A percentile compares a stretch with the other conserved stretches of the same genome.
Evolutionary conservation across 2,888 invertebrate species (phyloP).

Genomic region (Notodromas monacha): DNA sequence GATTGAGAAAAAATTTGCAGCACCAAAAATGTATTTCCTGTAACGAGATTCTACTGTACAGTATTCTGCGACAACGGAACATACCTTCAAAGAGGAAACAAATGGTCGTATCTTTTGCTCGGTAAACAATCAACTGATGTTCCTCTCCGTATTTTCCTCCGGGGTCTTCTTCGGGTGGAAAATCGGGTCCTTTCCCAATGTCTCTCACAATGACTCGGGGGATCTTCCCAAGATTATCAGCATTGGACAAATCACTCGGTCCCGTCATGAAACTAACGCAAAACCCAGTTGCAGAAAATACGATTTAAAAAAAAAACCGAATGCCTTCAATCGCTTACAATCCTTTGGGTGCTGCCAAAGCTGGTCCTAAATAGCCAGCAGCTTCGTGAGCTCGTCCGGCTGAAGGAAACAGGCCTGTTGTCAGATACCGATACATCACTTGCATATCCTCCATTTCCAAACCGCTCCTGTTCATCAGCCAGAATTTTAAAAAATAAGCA

Average conservation of each 20-base stretch:
- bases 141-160: slow-evolving; percentile 24
- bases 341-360: no score
- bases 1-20: no score
- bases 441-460: slow-evolving; percentile 52
- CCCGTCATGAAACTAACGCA: slow-evolving; percentile 32
- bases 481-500: no score
- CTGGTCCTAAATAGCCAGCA: background rate
- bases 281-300: no score
- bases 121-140: slow-evolving; percentile 46
- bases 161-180: no score
- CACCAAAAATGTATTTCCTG: no score
- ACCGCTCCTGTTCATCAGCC: slow-evolving; percentile 33
- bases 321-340: no score
- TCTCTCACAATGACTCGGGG: slow-evolving; percentile 34
- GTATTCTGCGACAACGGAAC: no score
- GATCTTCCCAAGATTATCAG: slow-evolving; percentile 24
- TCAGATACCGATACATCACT: slow-evolving; percentile 52
- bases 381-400: background rate
- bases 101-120: slow-evolving; percentile 48
- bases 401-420: slow-evolving; percentile 29
- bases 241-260: slow-evolving; percentile 24
- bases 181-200: no score
- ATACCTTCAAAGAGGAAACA: slow-evolving; percentile 51
- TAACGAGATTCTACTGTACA: no score
- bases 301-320: no score